Evolutionary conservation across 2,888 invertebrate species (phyloP).

Genomic region (Lobophora halterata): DNA sequence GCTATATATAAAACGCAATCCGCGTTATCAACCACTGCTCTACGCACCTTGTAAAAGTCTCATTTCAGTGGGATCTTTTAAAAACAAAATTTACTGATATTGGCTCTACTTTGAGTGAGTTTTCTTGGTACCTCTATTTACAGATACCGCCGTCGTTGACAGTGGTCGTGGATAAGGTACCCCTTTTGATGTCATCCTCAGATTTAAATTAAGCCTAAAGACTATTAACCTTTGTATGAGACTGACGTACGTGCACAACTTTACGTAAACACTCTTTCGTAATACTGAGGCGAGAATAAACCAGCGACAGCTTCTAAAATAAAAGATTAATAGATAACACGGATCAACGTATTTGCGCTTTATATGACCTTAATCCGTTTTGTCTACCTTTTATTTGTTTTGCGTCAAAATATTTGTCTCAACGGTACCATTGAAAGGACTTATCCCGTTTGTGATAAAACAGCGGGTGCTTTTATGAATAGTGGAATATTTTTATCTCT

Average conservation of each 20-base stretch:
- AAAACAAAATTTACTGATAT: no score
- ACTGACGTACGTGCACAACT: slow-evolving; percentile 2
- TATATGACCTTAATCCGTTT: slow-evolving; percentile 57
- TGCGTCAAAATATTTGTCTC: slow-evolving; percentile 75
- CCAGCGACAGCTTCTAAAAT: slow-evolving; percentile 25
- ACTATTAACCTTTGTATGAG: slow-evolving; percentile 16
- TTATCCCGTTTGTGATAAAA: slow-evolving; percentile 77
- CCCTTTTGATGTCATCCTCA: slow-evolving; percentile 39
- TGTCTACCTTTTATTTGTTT: slow-evolving; percentile 57
- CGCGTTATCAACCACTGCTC: no score
- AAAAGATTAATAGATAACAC: slow-evolving; percentile 26
- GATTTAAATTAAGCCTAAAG: slow-evolving; percentile 31
- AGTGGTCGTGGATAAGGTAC: slow-evolving; percentile 27
- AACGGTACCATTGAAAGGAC: slow-evolving; percentile 56
- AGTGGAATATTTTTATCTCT: slow-evolving; percentile 68
- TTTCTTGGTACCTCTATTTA: slow-evolving; percentile 10
- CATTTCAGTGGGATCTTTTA: no score
- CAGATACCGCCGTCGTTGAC: slow-evolving; percentile 13
- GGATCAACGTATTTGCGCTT: slow-evolving; percentile 46
- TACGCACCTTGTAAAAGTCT: no score
- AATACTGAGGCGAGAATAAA: slow-evolving; percentile 18
- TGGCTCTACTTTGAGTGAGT: slow-evolving; percentile 2
- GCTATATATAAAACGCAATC: no score
- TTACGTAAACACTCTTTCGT: slow-evolving; percentile 11
- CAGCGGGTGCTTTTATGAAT: slow-evolving; percentile 75